Evolutionary conservation across 2,888 invertebrate species (phyloP).

Genomic region (Lasioglossum marginatum): DNA sequence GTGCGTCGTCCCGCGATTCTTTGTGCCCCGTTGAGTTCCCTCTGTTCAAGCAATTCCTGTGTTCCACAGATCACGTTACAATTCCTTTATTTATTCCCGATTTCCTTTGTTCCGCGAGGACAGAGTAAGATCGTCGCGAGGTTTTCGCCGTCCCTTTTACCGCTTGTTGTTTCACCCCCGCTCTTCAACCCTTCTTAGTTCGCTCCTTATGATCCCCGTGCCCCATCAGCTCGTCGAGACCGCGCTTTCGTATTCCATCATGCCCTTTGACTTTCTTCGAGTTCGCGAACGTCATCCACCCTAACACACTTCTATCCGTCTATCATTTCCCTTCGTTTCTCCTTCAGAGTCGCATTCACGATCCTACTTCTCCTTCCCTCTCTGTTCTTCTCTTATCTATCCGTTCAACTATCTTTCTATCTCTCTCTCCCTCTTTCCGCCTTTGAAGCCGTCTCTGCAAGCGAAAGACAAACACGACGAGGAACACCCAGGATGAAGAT

Average conservation of each 20-base stretch:
- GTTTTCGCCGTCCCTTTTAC: background rate
- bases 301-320: background rate
- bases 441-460: background rate
- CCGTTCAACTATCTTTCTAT: background rate
- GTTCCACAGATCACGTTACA: background rate
- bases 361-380: background rate
- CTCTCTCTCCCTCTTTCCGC: background rate
- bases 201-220: too few relatives aligned
- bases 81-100: background rate
- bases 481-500: constrained; percentile 22
- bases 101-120: background rate
- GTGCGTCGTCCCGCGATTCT: background rate
- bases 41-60: background rate
- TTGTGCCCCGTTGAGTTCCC: background rate
- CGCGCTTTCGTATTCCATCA: background rate
- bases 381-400: background rate
- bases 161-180: background rate
- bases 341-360: background rate
- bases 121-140: background rate
- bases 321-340: background rate
- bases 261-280: constrained; percentile 11
- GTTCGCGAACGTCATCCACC: background rate
- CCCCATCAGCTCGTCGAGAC: background rate
- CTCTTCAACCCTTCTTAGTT: constrained; percentile 6
- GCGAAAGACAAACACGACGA: constrained; percentile 36